Conservation (phyloP, 2,888 invertebrate species). For the Scaeva pyrastri region DNA sequence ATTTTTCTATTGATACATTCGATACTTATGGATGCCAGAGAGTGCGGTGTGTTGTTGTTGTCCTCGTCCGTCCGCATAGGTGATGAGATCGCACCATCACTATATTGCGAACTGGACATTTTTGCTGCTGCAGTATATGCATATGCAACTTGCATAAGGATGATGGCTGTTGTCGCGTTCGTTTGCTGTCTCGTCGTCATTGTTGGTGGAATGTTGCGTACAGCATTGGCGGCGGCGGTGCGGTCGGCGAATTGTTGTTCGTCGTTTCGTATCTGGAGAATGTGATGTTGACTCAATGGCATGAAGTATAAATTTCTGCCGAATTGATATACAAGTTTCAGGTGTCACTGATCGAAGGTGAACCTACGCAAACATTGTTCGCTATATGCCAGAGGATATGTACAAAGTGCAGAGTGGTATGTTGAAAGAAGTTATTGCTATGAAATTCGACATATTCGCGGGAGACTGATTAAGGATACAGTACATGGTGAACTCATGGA, state of each 20-base stretch:
- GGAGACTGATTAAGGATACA: constrained; percentile 1
- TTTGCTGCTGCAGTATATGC: constrained; percentile 1
- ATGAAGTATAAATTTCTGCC: constrained; percentile 59
- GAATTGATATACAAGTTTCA: constrained; percentile 75
- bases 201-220: constrained; percentile 53
- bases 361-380: constrained; percentile 69
- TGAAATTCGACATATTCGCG: constrained; percentile 31
- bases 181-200: too few species aligned
- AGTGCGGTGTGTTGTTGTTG: constrained; percentile 1
- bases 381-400: background rate
- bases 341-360: constrained; percentile 63
- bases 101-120: background rate
- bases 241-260: constrained; percentile 17
- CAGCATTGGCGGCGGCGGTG: too few species aligned
- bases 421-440: constrained; percentile 55
- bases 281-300: constrained; percentile 60
- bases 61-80: too few species aligned
- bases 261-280: constrained; percentile 62
- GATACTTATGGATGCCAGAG: constrained; percentile 49
- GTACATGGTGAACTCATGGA: background rate
- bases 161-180: constrained; percentile 22
- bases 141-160: constrained; percentile 10
- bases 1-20: constrained; percentile 73
- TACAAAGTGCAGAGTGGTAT: constrained; percentile 37
- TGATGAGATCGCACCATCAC: constrained; percentile 39